Percentiles rank a stretch among this genome's conserved stretches.
phyloP scores from a whole-genome alignment of 2,888 invertebrate genomes.

The Panopea generosa region DNA sequence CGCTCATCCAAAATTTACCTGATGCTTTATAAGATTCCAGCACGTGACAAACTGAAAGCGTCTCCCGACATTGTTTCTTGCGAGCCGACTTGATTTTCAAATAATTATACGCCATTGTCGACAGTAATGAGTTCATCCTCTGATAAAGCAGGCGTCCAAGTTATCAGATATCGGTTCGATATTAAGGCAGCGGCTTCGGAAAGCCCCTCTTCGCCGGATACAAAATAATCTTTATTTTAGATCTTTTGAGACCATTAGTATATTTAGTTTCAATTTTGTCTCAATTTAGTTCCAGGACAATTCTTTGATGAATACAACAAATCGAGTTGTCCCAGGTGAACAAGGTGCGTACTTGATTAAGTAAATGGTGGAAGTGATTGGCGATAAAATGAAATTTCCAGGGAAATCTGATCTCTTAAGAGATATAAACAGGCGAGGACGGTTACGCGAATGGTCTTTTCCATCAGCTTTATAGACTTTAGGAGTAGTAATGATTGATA shows the following conservation, averaged over 20 bases:
- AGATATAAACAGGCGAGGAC: slow-evolving; percentile 38
- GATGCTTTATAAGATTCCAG: not conserved
- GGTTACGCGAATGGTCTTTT: slow-evolving; percentile 38
- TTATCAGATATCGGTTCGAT: slow-evolving; percentile 26
- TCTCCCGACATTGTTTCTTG: slow-evolving; percentile 31
- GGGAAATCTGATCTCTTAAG: slow-evolving; percentile 41
- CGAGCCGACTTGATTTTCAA: slow-evolving; percentile 43
- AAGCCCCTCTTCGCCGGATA: slow-evolving; percentile 11
- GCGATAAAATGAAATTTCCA: slow-evolving; percentile 33
- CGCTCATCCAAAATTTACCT: too few species aligned
- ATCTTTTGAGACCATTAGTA: slow-evolving; percentile 58
- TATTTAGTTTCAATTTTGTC: slow-evolving; percentile 61
- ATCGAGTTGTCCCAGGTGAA: slow-evolving; percentile 57
- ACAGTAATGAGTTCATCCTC: slow-evolving; percentile 40
- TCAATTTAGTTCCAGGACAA: slow-evolving; percentile 59
- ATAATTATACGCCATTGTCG: slow-evolving; percentile 49
- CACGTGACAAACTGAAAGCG: not conserved
- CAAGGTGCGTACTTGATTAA: slow-evolving; percentile 57
- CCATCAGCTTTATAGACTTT: slow-evolving; percentile 37
- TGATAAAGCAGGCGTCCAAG: slow-evolving; percentile 31
- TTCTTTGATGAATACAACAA: slow-evolving; percentile 60
- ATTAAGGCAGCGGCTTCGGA: slow-evolving; percentile 5
- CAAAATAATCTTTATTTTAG: slow-evolving; percentile 27
- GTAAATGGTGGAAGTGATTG: slow-evolving; percentile 35
- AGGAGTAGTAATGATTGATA: slow-evolving; percentile 29